A percentile compares a stretch with the other conserved stretches of the same genome.
Conservation (phyloP, 2,888 invertebrate genomes). For the Sarcophaga variegata region DNA sequence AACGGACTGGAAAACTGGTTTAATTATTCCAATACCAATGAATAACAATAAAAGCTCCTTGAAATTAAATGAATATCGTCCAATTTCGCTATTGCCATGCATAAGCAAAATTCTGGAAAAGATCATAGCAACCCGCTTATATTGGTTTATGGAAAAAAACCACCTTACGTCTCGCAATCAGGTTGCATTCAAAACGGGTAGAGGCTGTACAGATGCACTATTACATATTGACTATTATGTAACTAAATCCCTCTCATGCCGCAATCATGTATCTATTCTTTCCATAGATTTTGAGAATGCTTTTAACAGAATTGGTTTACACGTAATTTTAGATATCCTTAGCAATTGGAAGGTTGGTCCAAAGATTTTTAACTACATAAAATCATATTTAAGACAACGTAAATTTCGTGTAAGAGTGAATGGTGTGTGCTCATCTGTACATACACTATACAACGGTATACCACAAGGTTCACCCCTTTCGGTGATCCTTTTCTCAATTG, state of each 20-base stretch:
- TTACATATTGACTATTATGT: constrained; percentile 18
- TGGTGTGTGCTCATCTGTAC: constrained; percentile 5
- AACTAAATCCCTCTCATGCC: constrained; percentile 13
- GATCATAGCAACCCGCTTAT: too few species aligned
- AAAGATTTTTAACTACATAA: constrained; percentile 42
- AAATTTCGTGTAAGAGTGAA: constrained; percentile 41
- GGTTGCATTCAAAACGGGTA: constrained; percentile 25
- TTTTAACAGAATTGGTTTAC: constrained; percentile 61
- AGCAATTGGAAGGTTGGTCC: constrained; percentile 29
- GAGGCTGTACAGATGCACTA: constrained; percentile 34
- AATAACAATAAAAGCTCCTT: constrained; percentile 11
- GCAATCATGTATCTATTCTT: constrained; percentile 39
- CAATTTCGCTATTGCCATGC: constrained; percentile 40
- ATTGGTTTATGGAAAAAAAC: too few species aligned
- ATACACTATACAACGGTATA: constrained; percentile 45
- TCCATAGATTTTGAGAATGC: constrained; percentile 57
- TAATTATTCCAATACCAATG: constrained; percentile 39
- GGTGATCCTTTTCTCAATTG: constrained; percentile 55
- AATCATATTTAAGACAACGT: constrained; percentile 35
- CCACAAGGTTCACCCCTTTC: constrained; percentile 55
- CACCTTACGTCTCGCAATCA: constrained; percentile 22
- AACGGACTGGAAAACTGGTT: constrained; percentile 20
- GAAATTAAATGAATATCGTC: constrained; percentile 1
- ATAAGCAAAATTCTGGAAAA: constrained; percentile 1
- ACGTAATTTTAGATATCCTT: constrained; percentile 37